These are phyloP conservation scores for Pangasius larnaudii DNA, from an alignment of 2,797 vertebrate genomes.

Conservation along the genomic window DNA sequence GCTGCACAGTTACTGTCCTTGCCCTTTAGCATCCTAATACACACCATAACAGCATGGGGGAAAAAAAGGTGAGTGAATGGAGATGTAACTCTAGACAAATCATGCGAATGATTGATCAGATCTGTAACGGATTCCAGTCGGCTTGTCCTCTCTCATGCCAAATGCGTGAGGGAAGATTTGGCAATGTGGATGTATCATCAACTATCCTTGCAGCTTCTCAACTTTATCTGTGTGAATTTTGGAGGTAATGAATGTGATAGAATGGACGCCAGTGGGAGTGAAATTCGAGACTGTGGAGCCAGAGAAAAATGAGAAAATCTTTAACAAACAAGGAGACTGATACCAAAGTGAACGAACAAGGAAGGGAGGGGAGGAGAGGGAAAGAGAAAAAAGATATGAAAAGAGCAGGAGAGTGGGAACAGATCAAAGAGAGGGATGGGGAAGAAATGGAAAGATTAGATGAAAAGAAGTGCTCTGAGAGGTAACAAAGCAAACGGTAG, in stretches of 20 bases:
- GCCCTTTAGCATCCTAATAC: constrained; percentile 59
- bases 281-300: constrained; percentile 36
- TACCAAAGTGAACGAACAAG: constrained; percentile 60
- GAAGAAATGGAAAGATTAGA: constrained; percentile 61
- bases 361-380: constrained; percentile 52
- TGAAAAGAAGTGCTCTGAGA: constrained; percentile 60
- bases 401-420: constrained; percentile 53
- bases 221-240: constrained; percentile 42
- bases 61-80: constrained; percentile 34
- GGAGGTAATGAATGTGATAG: constrained; percentile 44
- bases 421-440: constrained; percentile 66
- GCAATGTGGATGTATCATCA: constrained; percentile 33
- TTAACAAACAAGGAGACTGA: constrained; percentile 72
- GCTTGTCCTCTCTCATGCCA: constrained; percentile 30
- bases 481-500: constrained; percentile 45
- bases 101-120: constrained; percentile 24
- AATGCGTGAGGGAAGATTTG: constrained; percentile 38
- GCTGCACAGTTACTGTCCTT: constrained; percentile 53
- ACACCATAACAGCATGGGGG: constrained; percentile 35
- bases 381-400: constrained; percentile 50
- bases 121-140: constrained; percentile 32
- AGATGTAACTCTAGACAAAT: constrained; percentile 17
- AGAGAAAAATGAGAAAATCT: constrained; percentile 49
- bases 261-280: constrained; percentile 29
- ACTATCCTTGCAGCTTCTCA: constrained; percentile 16